Evolutionary conservation across 2,113 vertebrate genomes (phyloP).

Genomic region (Saguinus midas): DNA sequence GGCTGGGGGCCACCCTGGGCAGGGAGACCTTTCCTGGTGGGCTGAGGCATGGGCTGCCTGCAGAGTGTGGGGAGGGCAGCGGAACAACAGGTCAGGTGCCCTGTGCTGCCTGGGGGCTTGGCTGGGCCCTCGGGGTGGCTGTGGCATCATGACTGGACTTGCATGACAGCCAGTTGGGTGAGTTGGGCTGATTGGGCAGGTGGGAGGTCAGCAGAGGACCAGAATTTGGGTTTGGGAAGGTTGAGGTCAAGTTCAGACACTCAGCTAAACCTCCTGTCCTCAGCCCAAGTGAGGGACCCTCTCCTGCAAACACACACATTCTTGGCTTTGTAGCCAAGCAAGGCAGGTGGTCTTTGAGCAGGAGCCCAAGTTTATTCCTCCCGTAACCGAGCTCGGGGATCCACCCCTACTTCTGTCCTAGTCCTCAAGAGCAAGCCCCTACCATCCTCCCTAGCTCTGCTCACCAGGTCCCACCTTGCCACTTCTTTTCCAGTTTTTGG

Average conservation of each 20-base stretch:
- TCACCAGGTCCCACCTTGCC: not conserved
- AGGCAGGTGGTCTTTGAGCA: not conserved
- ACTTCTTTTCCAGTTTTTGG: not conserved
- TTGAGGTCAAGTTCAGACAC: not conserved
- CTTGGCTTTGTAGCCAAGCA: no score
- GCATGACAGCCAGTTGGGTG: accelerated
- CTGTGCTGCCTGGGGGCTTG: not conserved
- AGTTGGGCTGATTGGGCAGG: not conserved
- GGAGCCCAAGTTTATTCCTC: not conserved
- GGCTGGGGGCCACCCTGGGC: not conserved
- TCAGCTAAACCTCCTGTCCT: not conserved
- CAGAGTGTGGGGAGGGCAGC: accelerated
- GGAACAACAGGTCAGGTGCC: not conserved
- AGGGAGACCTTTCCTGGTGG: no score
- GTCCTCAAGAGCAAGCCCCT: not conserved
- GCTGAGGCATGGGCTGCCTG: not conserved
- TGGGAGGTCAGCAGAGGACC: not conserved
- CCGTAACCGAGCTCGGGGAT: not conserved
- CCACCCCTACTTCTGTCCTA: no score
- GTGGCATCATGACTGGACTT: accelerated
- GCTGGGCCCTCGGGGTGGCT: not conserved
- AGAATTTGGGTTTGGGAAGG: not conserved
- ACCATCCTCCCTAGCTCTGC: accelerated
- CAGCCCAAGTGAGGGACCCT: not conserved
- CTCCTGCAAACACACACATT: not conserved